These are phyloP conservation scores for Pygocentrus nattereri DNA, from an alignment of 2,797 vertebrate genomes.

Conservation along the genomic window DNA sequence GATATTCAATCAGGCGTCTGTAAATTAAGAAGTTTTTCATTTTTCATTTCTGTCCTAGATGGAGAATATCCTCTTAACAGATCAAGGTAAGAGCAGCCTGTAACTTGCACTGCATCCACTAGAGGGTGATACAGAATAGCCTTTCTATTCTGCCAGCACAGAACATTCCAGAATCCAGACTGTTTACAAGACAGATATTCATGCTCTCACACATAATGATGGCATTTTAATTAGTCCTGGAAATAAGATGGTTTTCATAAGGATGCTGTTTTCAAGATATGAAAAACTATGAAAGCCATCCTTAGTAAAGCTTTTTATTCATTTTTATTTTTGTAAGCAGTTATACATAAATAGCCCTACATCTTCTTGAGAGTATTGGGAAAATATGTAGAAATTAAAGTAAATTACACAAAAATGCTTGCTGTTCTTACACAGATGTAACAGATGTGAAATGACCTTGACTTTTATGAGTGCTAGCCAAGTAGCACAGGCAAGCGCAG, in stretches of 20 bases:
- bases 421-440: neutral
- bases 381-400: neutral
- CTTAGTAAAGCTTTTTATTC: neutral
- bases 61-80: slow-evolving; percentile 92
- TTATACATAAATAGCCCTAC: neutral
- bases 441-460: slow-evolving; percentile 21
- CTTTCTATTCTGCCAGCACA: neutral
- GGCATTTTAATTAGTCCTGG: neutral
- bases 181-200: neutral
- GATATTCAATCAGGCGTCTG: neutral
- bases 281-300: neutral
- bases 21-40: neutral
- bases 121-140: slow-evolving; percentile 13
- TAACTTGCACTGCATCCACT: neutral
- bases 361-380: neutral
- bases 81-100: slow-evolving; percentile 81
- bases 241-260: neutral
- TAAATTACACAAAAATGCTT: neutral
- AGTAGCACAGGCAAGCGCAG: neutral
- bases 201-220: neutral
- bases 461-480: neutral
- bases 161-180: slow-evolving; percentile 45
- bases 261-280: too few relatives aligned
- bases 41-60: slow-evolving; percentile 79
- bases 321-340: neutral